A percentile compares a stretch with the other conserved stretches of the same genome.
Conservation (phyloP, 2,888 invertebrate species). For the Cabera pusaria region DNA sequence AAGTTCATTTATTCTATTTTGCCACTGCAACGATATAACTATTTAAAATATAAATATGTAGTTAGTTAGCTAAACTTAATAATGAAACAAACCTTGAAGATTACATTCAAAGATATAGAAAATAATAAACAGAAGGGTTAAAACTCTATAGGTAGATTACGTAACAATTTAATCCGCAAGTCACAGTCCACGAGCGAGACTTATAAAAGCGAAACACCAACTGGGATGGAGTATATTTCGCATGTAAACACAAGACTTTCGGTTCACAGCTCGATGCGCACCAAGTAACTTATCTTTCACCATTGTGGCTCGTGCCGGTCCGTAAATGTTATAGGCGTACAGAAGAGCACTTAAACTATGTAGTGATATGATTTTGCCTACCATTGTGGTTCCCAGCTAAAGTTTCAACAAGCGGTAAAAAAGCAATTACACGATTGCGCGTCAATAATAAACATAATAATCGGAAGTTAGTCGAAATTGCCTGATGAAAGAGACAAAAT, state of each 20-base stretch:
- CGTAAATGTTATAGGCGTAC: constrained; percentile 17
- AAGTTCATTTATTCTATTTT: too few relatives aligned
- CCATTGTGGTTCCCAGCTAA: too few relatives aligned
- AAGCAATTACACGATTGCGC: too few relatives aligned
- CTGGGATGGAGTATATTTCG: constrained; percentile 76
- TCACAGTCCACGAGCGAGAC: constrained; percentile 55
- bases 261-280: constrained; percentile 82
- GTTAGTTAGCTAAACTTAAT: constrained; percentile 3
- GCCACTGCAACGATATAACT: too few relatives aligned
- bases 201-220: constrained; percentile 64
- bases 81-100: constrained; percentile 16
- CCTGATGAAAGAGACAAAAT: too few relatives aligned
- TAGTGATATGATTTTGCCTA: constrained; percentile 12
- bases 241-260: constrained; percentile 79
- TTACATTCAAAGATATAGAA: constrained; percentile 8
- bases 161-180: constrained; percentile 18
- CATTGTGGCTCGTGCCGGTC: constrained; percentile 76
- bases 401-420: too few relatives aligned
- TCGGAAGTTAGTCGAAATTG: too few relatives aligned
- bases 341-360: constrained; percentile 58
- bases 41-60: constrained; percentile 4
- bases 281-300: constrained; percentile 83
- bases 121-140: constrained; percentile 5
- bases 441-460: too few relatives aligned
- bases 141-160: constrained; percentile 1